These are phyloP conservation scores for Pyralis farinalis DNA, from an alignment of 2,888 invertebrate species.

Conservation along the genomic window DNA sequence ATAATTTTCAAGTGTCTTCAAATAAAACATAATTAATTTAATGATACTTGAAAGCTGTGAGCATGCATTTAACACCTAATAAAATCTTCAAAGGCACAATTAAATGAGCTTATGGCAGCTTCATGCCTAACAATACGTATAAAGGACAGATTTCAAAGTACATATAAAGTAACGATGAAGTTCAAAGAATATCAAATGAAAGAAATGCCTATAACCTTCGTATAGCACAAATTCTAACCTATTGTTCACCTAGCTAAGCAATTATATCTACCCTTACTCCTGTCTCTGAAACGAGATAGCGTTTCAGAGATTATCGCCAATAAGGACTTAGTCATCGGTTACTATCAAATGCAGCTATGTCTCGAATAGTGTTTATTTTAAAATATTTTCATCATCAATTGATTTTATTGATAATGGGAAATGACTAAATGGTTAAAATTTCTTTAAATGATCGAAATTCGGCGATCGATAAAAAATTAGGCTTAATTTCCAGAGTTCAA, in stretches of 20 bases:
- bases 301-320: neutral
- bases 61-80: constrained; percentile 30
- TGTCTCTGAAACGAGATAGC: neutral
- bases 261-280: constrained; percentile 10
- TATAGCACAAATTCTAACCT: constrained; percentile 20
- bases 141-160: constrained; percentile 38
- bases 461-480: too few species aligned
- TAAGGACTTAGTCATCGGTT: neutral
- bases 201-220: constrained; percentile 63
- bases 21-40: constrained; percentile 20
- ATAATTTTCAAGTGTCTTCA: constrained; percentile 18
- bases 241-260: constrained; percentile 1
- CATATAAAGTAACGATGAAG: constrained; percentile 35
- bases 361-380: neutral
- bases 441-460: too few species aligned
- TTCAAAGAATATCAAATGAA: constrained; percentile 27
- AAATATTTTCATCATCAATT: too few species aligned
- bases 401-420: too few species aligned
- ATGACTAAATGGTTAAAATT: too few species aligned
- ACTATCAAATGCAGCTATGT: neutral
- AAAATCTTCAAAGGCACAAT: constrained; percentile 60
- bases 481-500: too few species aligned
- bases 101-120: constrained; percentile 65
- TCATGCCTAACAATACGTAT: constrained; percentile 52
- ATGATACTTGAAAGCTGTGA: constrained; percentile 26